Evolutionary conservation across 1,140 invertebrate species (phyloP).

Genomic region (Cotesia vestalis): DNA sequence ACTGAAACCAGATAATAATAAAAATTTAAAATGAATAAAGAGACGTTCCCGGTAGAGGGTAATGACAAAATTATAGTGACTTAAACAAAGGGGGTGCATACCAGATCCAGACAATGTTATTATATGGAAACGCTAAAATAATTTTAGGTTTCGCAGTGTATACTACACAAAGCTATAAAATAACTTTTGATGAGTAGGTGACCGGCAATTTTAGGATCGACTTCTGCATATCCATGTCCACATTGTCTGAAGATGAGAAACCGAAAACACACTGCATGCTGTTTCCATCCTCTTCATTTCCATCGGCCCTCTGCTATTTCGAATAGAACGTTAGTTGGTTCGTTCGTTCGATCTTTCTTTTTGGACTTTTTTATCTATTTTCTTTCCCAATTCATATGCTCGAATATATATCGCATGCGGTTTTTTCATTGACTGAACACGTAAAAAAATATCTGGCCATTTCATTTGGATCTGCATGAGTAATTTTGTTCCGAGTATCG

Average conservation of each 20-base stretch:
- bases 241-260: constrained; percentile 1
- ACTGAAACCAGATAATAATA: constrained; percentile 41
- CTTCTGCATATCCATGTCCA: constrained; percentile 13
- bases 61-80: constrained; percentile 55
- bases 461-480: constrained; percentile 8
- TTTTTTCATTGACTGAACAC: constrained; percentile 5
- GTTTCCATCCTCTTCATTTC: not conserved
- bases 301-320: not conserved
- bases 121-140: constrained; percentile 47
- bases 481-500: constrained; percentile 10
- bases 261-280: not conserved
- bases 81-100: constrained; percentile 39
- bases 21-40: constrained; percentile 55
- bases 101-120: constrained; percentile 49
- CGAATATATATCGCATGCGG: not conserved
- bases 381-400: not conserved
- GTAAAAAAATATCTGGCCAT: constrained; percentile 1
- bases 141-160: constrained; percentile 46
- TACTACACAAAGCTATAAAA: constrained; percentile 18
- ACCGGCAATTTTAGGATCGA: constrained; percentile 26
- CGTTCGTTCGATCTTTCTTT: no score
- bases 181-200: constrained; percentile 6
- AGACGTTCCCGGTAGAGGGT: constrained; percentile 45
- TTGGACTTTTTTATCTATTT: not conserved
- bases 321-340: no score